phyloP scores from a whole-genome alignment of 2,888 invertebrate species.

The Synergus itoensis region DNA sequence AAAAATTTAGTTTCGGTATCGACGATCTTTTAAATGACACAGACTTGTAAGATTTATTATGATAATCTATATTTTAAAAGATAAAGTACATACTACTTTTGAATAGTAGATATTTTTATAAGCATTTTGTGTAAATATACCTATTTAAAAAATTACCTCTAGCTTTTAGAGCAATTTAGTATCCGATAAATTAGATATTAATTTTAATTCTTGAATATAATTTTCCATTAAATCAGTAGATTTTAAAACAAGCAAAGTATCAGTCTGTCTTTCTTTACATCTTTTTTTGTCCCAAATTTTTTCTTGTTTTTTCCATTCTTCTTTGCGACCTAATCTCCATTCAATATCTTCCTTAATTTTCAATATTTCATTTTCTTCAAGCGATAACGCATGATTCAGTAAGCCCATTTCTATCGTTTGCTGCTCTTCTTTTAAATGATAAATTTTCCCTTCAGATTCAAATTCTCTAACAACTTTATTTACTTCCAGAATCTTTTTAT shows the following conservation, averaged over 20 bases:
- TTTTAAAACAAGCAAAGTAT: not conserved
- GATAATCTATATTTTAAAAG: not conserved
- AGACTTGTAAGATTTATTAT: slow-evolving; percentile 38
- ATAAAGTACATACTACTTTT: not conserved
- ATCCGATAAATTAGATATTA: not conserved
- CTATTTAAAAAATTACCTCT: not conserved
- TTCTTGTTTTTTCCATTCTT: not conserved
- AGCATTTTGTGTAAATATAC: slow-evolving; percentile 1
- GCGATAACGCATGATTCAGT: not conserved
- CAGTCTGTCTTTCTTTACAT: not conserved
- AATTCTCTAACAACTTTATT: not conserved
- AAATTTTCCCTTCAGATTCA: not conserved
- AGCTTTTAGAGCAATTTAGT: not conserved
- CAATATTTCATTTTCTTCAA: not conserved
- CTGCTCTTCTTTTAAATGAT: slow-evolving; percentile 1
- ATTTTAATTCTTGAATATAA: slow-evolving; percentile 13
- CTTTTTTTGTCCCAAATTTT: not conserved
- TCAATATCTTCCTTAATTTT: not conserved
- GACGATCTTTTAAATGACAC: slow-evolving; percentile 59
- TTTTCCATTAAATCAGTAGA: not conserved
- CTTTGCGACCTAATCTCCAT: not conserved
- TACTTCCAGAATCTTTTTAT: not conserved
- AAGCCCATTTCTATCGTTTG: not conserved
- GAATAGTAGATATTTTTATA: not conserved
- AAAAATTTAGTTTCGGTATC: slow-evolving; percentile 59